Conservation (phyloP, 2,888 invertebrate genomes). For the Emesis furor region DNA sequence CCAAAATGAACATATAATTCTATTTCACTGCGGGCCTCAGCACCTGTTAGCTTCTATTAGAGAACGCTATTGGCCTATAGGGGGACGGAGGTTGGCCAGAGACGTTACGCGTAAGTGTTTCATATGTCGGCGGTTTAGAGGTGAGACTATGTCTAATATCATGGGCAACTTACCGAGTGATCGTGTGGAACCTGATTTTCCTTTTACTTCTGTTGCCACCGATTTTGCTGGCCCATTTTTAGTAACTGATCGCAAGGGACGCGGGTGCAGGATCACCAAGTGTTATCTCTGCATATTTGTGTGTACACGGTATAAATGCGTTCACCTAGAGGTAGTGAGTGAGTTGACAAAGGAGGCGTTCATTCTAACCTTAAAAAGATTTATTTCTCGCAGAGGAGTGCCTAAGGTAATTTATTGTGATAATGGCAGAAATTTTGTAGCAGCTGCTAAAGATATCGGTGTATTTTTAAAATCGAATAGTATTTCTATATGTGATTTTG, state of each 20-base stretch:
- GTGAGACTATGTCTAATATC: not conserved
- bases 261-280: constrained; percentile 60
- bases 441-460: constrained; percentile 25
- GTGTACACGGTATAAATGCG: constrained; percentile 59
- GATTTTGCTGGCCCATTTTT: constrained; percentile 33
- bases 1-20: not conserved
- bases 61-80: constrained; percentile 48
- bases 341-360: constrained; percentile 31
- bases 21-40: not conserved
- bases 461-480: not conserved
- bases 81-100: constrained; percentile 46
- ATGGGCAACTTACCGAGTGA: constrained; percentile 12
- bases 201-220: constrained; percentile 25
- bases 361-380: constrained; percentile 17
- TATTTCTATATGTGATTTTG: constrained; percentile 63
- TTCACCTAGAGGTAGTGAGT: constrained; percentile 54
- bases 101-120: constrained; percentile 26
- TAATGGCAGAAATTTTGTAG: constrained; percentile 34
- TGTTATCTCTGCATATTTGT: constrained; percentile 72
- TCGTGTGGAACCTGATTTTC: constrained; percentile 25
- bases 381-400: constrained; percentile 46
- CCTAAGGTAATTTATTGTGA: constrained; percentile 36
- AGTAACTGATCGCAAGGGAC: constrained; percentile 53
- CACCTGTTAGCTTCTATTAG: constrained; percentile 8
- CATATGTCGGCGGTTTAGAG: constrained; percentile 18